phyloP scores from a whole-genome alignment of 2,888 invertebrate genomes.

The Ellobium chinense region DNA sequence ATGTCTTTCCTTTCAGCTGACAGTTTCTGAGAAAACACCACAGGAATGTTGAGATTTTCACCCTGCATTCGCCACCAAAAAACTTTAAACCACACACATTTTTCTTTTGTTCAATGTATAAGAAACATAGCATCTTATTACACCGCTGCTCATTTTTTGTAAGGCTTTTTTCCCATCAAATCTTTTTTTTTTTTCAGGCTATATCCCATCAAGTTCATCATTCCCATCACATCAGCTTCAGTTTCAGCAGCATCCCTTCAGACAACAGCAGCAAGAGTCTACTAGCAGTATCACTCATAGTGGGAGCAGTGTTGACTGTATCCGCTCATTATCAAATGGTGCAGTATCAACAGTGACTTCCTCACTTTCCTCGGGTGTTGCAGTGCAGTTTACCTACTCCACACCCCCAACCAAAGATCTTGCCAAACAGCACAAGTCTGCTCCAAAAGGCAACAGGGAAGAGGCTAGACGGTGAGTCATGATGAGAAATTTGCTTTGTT shows the following conservation, averaged over 20 bases:
- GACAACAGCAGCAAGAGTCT: slow-evolving; percentile 21
- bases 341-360: slow-evolving; percentile 20
- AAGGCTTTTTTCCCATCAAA: no score
- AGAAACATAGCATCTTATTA: no score
- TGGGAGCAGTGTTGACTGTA: slow-evolving; percentile 15
- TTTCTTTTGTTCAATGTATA: no score
- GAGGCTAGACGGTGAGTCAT: slow-evolving; percentile 22
- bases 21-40: no score
- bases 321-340: slow-evolving; percentile 29
- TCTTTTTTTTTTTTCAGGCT: slow-evolving; percentile 20
- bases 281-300: slow-evolving; percentile 14
- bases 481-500: neutral
- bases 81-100: no score
- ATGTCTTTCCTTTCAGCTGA: no score
- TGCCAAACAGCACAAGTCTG: slow-evolving; percentile 1
- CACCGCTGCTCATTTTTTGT: no score
- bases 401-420: slow-evolving; percentile 44
- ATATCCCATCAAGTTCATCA: slow-evolving; percentile 23
- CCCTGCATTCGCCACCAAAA: no score
- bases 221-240: slow-evolving; percentile 29
- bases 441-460: slow-evolving; percentile 25
- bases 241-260: neutral
- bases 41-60: no score
- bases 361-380: no score
- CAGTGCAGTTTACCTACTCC: slow-evolving; percentile 17